A percentile compares a stretch with the other conserved stretches of the same genome.
phyloP scores from a whole-genome alignment of 2,113 vertebrate species.

The Ameiurus melas region DNA sequence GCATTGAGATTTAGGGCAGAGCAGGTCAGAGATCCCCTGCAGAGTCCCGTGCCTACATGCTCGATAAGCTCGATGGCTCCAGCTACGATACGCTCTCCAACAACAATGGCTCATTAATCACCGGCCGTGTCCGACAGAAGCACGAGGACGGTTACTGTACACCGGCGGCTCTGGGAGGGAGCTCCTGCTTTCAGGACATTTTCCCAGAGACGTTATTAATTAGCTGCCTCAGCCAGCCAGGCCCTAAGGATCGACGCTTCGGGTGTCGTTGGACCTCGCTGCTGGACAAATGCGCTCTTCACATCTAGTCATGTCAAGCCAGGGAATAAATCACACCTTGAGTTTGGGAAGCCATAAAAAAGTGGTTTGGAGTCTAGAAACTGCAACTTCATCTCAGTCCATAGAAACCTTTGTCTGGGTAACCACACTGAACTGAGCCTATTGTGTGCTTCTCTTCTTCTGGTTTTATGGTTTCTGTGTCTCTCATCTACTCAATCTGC shows the following conservation, averaged over 20 bases:
- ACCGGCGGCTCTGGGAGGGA: slow-evolving; percentile 49
- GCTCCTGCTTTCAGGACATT: slow-evolving; percentile 55
- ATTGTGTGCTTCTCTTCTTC: slow-evolving; percentile 16
- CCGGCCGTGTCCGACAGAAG: slow-evolving; percentile 64
- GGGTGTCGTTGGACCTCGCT: slow-evolving; percentile 46
- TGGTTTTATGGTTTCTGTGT: slow-evolving; percentile 38
- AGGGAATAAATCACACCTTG: slow-evolving; percentile 56
- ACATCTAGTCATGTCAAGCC: slow-evolving; percentile 45
- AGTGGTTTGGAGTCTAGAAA: slow-evolving; percentile 26
- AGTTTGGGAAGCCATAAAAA: slow-evolving; percentile 48
- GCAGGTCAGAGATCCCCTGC: slow-evolving; percentile 71
- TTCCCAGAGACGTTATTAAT: slow-evolving; percentile 65
- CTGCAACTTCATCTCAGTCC: slow-evolving; percentile 28
- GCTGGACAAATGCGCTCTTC: slow-evolving; percentile 44
- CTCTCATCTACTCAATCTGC: slow-evolving; percentile 33
- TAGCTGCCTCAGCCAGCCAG: slow-evolving; percentile 53
- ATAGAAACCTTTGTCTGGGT: slow-evolving; percentile 26
- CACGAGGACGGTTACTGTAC: slow-evolving; percentile 52
- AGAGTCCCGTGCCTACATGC: slow-evolving; percentile 71
- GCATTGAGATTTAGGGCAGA: slow-evolving; percentile 71
- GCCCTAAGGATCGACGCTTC: slow-evolving; percentile 54
- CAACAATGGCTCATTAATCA: slow-evolving; percentile 81
- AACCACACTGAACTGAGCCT: not conserved
- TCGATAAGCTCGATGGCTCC: slow-evolving; percentile 74
- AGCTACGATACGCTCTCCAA: slow-evolving; percentile 76